A percentile compares a stretch with the other conserved stretches of the same genome.
Conservation (phyloP, 2,888 invertebrate genomes). For the Meiosimyza platycephala region DNA sequence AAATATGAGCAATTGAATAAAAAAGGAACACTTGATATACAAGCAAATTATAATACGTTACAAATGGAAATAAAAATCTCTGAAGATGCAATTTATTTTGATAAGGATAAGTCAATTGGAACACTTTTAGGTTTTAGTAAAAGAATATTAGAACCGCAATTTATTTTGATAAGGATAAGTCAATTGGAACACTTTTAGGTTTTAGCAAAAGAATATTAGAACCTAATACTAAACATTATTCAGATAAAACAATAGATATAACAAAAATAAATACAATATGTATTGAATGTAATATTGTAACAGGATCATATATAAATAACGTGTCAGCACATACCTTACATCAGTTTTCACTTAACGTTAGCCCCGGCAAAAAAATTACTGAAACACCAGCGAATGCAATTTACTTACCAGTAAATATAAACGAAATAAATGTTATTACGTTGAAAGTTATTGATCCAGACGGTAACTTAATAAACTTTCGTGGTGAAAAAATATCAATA, state of each 20-base stretch:
- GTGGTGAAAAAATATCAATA: conserved; percentile 9
- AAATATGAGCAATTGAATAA: conserved; percentile 7
- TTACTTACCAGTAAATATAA: conserved; percentile 56
- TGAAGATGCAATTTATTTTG: conserved; percentile 6
- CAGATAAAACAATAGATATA: conserved; percentile 56
- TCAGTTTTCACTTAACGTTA: conserved; percentile 52
- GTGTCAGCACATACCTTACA: conserved; percentile 56
- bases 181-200: too few species aligned
- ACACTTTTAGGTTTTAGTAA: conserved; percentile 42
- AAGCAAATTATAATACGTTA: conserved; percentile 20
- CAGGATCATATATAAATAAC: conserved; percentile 46
- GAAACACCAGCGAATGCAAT: conserved; percentile 57
- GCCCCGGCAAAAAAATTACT: conserved; percentile 58
- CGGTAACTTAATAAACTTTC: conserved; percentile 55
- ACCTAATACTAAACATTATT: conserved; percentile 47
- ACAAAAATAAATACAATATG: too few species aligned
- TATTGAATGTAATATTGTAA: conserved; percentile 43
- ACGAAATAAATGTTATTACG: conserved; percentile 49
- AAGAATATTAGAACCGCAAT: too few species aligned
- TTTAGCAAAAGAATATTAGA: conserved; percentile 31
- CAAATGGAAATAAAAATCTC: conserved; percentile 18
- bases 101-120: conserved; percentile 40
- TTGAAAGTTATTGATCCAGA: conserved; percentile 56
- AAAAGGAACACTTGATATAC: conserved; percentile 21
- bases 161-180: too few species aligned